These are phyloP conservation scores for Corynorhinus townsendii DNA, from an alignment of 2,113 vertebrate species.

Conservation along the genomic window DNA sequence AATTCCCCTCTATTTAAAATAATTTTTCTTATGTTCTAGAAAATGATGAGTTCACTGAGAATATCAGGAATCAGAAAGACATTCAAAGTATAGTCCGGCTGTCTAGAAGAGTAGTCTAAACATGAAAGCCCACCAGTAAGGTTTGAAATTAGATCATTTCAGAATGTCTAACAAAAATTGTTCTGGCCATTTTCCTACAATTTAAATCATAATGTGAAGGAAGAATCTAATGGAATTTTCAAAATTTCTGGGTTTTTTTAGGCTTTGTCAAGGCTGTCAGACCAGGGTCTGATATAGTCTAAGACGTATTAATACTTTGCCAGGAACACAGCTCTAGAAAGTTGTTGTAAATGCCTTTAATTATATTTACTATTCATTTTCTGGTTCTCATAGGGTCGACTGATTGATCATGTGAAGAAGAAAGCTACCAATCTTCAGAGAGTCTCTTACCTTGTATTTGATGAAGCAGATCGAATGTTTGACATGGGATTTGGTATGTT, in stretches of 20 bases:
- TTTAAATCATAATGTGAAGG: slow-evolving; percentile 16
- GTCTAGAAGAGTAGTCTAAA: background rate
- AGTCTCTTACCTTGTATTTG: slow-evolving; percentile 97
- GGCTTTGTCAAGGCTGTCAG: background rate
- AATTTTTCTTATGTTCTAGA: background rate
- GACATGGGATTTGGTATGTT: slow-evolving; percentile 98
- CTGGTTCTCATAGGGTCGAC: slow-evolving; percentile 86
- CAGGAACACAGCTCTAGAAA: background rate
- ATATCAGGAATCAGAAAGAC: background rate
- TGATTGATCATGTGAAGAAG: slow-evolving; percentile 99
- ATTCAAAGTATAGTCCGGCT: background rate
- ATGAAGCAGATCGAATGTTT: slow-evolving; percentile 99
- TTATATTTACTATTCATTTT: slow-evolving; percentile 38
- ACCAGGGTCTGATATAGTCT: background rate
- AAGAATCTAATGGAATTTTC: background rate
- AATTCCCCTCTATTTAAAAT: background rate
- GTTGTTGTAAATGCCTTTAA: slow-evolving; percentile 16
- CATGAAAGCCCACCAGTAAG: background rate
- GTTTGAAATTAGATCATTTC: slow-evolving; percentile 18
- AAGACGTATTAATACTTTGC: background rate
- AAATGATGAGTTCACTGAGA: background rate
- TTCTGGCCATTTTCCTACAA: background rate
- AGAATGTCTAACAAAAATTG: background rate
- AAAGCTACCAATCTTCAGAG: slow-evolving; percentile 98
- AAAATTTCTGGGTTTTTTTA: background rate